These are phyloP conservation scores for Automeris io DNA, from an alignment of 2,888 invertebrate genomes.

Conservation along the genomic window DNA sequence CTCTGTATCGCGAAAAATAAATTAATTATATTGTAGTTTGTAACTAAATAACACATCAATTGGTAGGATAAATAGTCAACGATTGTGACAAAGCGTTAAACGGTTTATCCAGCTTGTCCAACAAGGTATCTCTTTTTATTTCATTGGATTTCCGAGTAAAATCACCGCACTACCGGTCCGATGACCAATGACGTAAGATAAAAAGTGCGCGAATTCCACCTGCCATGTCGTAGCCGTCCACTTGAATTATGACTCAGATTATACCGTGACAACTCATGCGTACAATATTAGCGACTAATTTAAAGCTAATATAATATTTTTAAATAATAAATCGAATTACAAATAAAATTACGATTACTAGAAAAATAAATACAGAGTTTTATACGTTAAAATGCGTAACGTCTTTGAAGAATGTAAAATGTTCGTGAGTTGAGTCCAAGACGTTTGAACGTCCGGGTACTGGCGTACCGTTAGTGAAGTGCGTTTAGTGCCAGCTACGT, in stretches of 20 bases:
- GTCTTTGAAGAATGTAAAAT: slow-evolving; percentile 24
- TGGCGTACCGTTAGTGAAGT: slow-evolving; percentile 22
- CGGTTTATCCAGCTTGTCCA: slow-evolving; percentile 12
- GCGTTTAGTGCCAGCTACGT: slow-evolving; percentile 19
- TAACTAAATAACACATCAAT: background rate
- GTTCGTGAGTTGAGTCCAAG: slow-evolving; percentile 12
- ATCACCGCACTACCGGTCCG: slow-evolving; percentile 31
- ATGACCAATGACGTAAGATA: slow-evolving; percentile 51
- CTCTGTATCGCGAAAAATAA: slow-evolving; percentile 17
- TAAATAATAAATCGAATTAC: background rate
- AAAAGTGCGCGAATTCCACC: slow-evolving; percentile 66
- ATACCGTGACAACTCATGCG: slow-evolving; percentile 38
- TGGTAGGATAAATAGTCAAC: background rate
- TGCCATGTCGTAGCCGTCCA: slow-evolving; percentile 35
- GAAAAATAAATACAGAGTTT: background rate
- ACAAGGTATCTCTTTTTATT: slow-evolving; percentile 9
- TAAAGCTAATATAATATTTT: background rate
- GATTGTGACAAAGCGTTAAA: slow-evolving; percentile 10
- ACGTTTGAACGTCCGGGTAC: slow-evolving; percentile 14
- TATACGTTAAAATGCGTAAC: slow-evolving; percentile 19
- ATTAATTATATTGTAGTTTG: slow-evolving; percentile 10
- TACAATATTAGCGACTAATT: background rate
- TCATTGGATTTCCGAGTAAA: slow-evolving; percentile 22
- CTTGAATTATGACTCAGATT: slow-evolving; percentile 49
- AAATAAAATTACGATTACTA: too few species aligned